Percentiles rank a stretch among this genome's conserved stretches.
Conservation (phyloP, 2,113 vertebrate species). For the Hemiprocne comata region DNA sequence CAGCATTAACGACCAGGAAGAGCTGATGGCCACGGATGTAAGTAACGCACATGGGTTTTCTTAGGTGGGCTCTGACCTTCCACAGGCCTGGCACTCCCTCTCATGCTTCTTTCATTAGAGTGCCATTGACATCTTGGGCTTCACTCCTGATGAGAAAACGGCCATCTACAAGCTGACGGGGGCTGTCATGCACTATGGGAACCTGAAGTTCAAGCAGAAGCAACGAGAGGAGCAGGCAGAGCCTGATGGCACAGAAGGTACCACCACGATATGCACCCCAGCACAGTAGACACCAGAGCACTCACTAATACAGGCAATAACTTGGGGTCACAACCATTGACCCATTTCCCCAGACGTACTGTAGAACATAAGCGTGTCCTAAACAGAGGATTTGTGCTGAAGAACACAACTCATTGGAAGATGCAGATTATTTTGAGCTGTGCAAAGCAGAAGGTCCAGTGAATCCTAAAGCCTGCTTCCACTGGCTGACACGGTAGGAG, state of each 20-base stretch:
- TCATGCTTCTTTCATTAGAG: slow-evolving; percentile 47
- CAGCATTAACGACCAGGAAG: slow-evolving; percentile 81
- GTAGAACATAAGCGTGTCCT: too few species aligned
- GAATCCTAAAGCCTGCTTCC: neutral
- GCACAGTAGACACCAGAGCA: neutral
- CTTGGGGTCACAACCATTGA: neutral
- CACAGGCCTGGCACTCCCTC: neutral
- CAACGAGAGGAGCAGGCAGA: slow-evolving; percentile 84
- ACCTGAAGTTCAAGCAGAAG: slow-evolving; percentile 90
- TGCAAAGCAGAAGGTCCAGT: neutral
- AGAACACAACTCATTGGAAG: neutral
- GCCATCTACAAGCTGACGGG: slow-evolving; percentile 86
- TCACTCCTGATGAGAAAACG: slow-evolving; percentile 79
- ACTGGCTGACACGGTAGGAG: neutral
- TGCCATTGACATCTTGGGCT: slow-evolving; percentile 85
- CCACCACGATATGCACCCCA: neutral
- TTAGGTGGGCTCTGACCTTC: neutral
- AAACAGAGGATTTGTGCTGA: neutral
- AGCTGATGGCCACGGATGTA: slow-evolving; percentile 81
- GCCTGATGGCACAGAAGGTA: slow-evolving; percentile 83
- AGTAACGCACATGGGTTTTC: neutral
- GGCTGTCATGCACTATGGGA: slow-evolving; percentile 85
- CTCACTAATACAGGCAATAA: neutral
- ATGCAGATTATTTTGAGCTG: neutral
- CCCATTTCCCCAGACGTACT: too few species aligned